Evolutionary conservation across 2,888 invertebrate species (phyloP), one percentile per base, ranked within the genome.

Genomic region (Acanthacorydalis orientalis): DNA sequence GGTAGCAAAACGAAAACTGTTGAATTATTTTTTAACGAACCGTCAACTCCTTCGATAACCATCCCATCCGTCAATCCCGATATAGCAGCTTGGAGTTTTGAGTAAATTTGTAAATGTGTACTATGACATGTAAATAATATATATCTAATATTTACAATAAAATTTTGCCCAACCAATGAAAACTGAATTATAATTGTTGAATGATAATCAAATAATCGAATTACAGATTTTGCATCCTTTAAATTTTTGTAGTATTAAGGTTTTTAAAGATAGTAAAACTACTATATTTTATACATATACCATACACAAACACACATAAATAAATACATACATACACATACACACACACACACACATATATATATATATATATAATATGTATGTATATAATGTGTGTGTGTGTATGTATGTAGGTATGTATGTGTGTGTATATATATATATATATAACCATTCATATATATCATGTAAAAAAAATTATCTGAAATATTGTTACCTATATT

Each of bases 31-130:
- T 23, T 33, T 15, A 42, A 47, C 47, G 47, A 47, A 47, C 47
- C 47, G 34, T 47, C 42, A 47, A 39, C 37, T 31, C 34, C 39
- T 31, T 37, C 32, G 16, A 47, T 42, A 43, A 23, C 23, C 23
- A 61, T 61, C 44, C 53, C 53, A 62, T 64, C 65, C 67, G 68
- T 72, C 71, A 72, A 68, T 72, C 47, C 47, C 12, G 47, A 43
- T 14, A 38, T 43, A 23, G 43, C 47, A 47, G 47, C 47, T 47
- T 47, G 42, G 31, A 37, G 34, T 33, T 31, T 43, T 43, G 16
- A 35, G 16, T 12, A 31, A 43, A 43, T 31, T 31, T 39, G 16
- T 39, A 15, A 39, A 15, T 39, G 16, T 15, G 16, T 39, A 39
- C 15, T 39, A 39, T 9, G 16, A 14, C 39, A 15, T 39, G 15